phyloP scores from a whole-genome alignment of 2,888 invertebrate species.

The Blomia tropicalis region DNA sequence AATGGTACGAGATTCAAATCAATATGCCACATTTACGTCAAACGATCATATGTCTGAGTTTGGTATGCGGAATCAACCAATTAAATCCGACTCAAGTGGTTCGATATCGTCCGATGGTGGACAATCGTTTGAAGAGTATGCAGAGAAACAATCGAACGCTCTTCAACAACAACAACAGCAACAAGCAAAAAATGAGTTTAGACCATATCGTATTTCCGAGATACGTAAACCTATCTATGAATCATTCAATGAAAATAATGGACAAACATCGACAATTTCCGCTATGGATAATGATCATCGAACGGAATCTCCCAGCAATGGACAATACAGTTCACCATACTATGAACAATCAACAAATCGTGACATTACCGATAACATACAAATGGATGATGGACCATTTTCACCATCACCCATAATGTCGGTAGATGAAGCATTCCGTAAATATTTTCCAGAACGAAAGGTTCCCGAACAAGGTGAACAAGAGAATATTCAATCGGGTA shows the following conservation, averaged over 20 bases:
- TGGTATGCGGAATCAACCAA: constrained; percentile 7
- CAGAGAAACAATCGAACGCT: not conserved
- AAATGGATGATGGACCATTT: not conserved
- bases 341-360: not conserved
- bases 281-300: too few relatives aligned
- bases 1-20: not conserved
- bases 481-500: not conserved
- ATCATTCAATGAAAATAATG: not conserved
- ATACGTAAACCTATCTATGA: not conserved
- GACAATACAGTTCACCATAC: not conserved
- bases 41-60: not conserved
- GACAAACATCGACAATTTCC: not conserved
- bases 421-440: constrained; percentile 12
- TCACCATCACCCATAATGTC: not conserved
- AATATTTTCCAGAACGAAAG: not conserved
- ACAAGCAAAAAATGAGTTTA: not conserved
- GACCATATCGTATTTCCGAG: not conserved
- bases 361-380: not conserved
- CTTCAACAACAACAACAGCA: not conserved
- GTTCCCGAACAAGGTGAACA: not conserved
- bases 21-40: not conserved
- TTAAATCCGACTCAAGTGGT: not conserved
- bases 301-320: too few relatives aligned
- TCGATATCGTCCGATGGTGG: not conserved
- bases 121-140: not conserved